These are phyloP conservation scores for Muscicapa comitata DNA, from an alignment of 2,797 vertebrate species.

Conservation along the genomic window DNA sequence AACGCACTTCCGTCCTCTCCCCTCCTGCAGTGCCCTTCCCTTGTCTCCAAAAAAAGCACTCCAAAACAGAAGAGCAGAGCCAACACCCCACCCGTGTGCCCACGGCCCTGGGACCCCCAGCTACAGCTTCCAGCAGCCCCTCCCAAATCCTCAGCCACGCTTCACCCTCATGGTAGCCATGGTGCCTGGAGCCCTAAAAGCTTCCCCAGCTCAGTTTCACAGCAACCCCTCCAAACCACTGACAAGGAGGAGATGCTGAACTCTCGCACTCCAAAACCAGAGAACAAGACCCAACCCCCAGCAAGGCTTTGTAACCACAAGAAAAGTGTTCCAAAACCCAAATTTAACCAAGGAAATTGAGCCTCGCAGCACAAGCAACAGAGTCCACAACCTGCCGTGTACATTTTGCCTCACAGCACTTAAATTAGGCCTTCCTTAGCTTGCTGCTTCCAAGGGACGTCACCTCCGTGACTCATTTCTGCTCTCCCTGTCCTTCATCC, in stretches of 20 bases:
- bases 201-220: neutral
- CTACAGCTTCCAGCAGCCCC: neutral
- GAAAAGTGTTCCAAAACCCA: neutral
- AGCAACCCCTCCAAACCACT: too few relatives aligned
- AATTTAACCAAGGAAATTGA: neutral
- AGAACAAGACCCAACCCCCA: rapidly evolving
- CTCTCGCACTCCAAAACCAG: rapidly evolving
- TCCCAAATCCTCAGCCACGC: rapidly evolving
- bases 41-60: too few relatives aligned
- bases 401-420: neutral
- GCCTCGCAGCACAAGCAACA: neutral
- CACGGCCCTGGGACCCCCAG: rapidly evolving
- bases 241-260: rapidly evolving
- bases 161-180: rapidly evolving
- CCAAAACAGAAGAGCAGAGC: neutral
- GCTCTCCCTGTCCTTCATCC: neutral
- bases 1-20: neutral
- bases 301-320: neutral
- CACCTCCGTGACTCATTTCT: neutral
- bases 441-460: rapidly evolving
- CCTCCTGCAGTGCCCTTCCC: neutral
- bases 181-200: neutral
- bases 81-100: neutral
- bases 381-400: neutral
- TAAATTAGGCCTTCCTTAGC: neutral